Percentiles rank a stretch among this genome's conserved stretches.
Conservation (phyloP, 1,140 invertebrate species). For the Acromyrmex echinatior region DNA sequence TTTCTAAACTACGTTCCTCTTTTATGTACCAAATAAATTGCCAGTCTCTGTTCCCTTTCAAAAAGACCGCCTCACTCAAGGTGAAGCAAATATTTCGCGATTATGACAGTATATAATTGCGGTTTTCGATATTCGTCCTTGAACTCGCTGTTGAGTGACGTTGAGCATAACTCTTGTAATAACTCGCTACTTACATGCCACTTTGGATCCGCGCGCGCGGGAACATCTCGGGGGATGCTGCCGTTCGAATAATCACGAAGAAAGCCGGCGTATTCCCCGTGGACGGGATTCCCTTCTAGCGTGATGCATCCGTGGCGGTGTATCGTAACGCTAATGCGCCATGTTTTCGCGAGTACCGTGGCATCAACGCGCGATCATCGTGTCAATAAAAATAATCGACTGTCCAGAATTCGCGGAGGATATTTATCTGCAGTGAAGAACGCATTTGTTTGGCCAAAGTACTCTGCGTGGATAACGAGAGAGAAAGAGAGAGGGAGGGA, state of each 20-base stretch:
- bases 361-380: conserved; percentile 19
- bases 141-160: conserved; percentile 19
- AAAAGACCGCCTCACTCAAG: neutral
- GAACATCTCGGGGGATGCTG: conserved; percentile 19
- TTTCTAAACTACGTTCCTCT: neutral
- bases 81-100: conserved; percentile 2
- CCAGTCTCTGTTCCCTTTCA: neutral
- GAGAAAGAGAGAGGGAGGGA: neutral
- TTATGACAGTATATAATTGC: neutral
- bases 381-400: conserved; percentile 62
- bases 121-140: conserved; percentile 33
- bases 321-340: neutral
- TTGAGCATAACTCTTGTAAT: conserved; percentile 44
- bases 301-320: conserved; percentile 4
- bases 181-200: conserved; percentile 24
- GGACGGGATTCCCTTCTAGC: conserved; percentile 5
- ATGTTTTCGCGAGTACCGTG: neutral
- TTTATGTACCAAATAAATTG: neutral
- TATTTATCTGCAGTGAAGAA: conserved; percentile 13
- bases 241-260: conserved; percentile 43
- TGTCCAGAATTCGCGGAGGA: conserved; percentile 11
- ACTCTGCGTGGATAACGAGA: neutral
- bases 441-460: conserved; percentile 49
- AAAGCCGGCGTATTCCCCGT: conserved; percentile 39
- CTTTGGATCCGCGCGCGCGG: conserved; percentile 15